These are phyloP conservation scores for Orthosia gothica DNA, from an alignment of 2,888 invertebrate species.

Conservation along the genomic window DNA sequence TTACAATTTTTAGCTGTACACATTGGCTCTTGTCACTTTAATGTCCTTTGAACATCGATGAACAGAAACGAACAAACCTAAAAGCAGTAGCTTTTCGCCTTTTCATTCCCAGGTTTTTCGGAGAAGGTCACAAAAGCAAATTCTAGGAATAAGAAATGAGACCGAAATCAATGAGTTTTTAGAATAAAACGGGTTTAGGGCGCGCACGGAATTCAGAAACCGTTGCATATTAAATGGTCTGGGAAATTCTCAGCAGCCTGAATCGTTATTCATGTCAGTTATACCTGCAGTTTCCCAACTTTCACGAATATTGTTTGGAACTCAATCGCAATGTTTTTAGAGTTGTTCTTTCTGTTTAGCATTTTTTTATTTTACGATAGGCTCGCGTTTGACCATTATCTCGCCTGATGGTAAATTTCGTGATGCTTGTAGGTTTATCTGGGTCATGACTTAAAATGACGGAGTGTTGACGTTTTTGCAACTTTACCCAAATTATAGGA, in stretches of 20 bases:
- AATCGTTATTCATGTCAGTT: slow-evolving; percentile 5
- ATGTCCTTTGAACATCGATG: background rate
- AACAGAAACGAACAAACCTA: background rate
- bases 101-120: background rate
- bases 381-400: too few relatives aligned
- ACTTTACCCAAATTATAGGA: background rate
- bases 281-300: slow-evolving; percentile 1
- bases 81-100: background rate
- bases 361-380: background rate
- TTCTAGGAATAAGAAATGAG: background rate
- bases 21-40: background rate
- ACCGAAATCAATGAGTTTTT: background rate
- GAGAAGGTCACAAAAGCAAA: background rate
- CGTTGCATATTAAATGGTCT: background rate
- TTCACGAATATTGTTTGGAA: background rate
- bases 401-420: too few relatives aligned
- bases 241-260: background rate
- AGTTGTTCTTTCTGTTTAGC: background rate
- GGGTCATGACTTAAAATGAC: background rate
- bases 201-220: background rate
- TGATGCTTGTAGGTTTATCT: background rate
- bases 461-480: background rate
- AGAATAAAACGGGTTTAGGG: background rate
- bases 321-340: background rate
- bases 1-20: too few relatives aligned